These are phyloP conservation scores for Gadopsis bispinosus DNA, from an alignment of 2,797 vertebrate species.

Conservation along the genomic window DNA sequence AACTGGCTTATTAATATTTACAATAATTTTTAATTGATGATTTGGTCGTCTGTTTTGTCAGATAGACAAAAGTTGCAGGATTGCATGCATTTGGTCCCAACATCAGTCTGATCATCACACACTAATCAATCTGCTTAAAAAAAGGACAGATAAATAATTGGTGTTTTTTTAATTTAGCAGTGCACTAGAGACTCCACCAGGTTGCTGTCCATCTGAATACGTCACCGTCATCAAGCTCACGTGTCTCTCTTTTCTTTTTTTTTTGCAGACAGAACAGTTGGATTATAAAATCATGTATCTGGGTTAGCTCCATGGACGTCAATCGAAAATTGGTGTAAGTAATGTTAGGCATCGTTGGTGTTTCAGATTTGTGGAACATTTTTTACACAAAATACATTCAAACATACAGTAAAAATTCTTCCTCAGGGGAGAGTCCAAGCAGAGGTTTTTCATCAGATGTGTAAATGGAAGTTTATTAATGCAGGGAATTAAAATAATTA, in stretches of 20 bases:
- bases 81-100: neutral
- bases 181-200: conserved; percentile 9
- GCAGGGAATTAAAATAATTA: neutral
- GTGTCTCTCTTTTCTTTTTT: conserved; percentile 32
- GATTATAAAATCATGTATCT: conserved; percentile 82
- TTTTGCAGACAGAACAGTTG: conserved; percentile 71
- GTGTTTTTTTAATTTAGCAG: conserved; percentile 25
- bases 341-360: conserved; percentile 58
- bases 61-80: neutral
- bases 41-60: neutral
- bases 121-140: neutral
- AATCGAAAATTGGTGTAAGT: conserved; percentile 72
- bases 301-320: conserved; percentile 77
- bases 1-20: neutral
- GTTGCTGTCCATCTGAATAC: conserved; percentile 30
- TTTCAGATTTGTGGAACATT: conserved; percentile 55
- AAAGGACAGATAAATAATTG: neutral
- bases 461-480: neutral
- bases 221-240: conserved; percentile 44
- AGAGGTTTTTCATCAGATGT: neutral
- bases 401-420: neutral
- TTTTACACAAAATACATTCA: neutral
- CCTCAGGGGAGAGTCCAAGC: neutral
- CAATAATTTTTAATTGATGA: neutral
- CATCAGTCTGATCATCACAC: neutral